Evolutionary conservation across 2,888 invertebrate genomes (phyloP), one percentile per base, ranked within the genome.

Genomic region (Drosophila picticornis): DNA sequence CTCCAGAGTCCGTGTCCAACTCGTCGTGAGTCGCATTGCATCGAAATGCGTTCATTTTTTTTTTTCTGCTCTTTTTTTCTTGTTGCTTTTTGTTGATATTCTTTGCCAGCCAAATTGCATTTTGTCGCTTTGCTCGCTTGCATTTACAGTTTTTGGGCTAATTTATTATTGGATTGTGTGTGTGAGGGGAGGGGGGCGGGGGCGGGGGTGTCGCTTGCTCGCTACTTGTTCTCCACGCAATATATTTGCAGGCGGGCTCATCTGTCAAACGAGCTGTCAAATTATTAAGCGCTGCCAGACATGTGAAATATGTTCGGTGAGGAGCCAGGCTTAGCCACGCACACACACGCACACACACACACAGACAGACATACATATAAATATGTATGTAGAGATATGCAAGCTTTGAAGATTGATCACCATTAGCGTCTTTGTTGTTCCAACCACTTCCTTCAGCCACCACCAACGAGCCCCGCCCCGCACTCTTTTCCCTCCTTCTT

Each of bases 281-380:
- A 88, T 84, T 84, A 86, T 88, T 86, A 88, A 86, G 89, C 84
- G 87, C 72, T 86, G 79, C 84, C 89, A 81, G 84, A 83, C 89
- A 86, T 84, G 79, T 76, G 84, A 86, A 88, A 79, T 83, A 83
- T 86, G 78, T 66, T 74, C 61, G 60, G 51, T 60, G 72, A 74
- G 63, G 72, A 72, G 72, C 72, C 72, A 53, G 69, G 58, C 75
- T 70, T 66, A 66, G 51, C 57, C 75, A 53, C 74, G 61, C 38
- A 58, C 2, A 61, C 46, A 31, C 31, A 27, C 25, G 53, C 34
- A 56, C 53, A 48, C 36, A 48, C 36, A 46, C 27, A 58, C n/a
- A 34, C 29, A 51, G 31, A 51, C 31, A 63, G 38, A 40, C 34
- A 22, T 52, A 52, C 11, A 11, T 27, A n/a, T n/a, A n/a, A n/a